Base-by-base conservation (phyloP, 2,888 invertebrate genomes). In the Fragum sueziense region DNA sequence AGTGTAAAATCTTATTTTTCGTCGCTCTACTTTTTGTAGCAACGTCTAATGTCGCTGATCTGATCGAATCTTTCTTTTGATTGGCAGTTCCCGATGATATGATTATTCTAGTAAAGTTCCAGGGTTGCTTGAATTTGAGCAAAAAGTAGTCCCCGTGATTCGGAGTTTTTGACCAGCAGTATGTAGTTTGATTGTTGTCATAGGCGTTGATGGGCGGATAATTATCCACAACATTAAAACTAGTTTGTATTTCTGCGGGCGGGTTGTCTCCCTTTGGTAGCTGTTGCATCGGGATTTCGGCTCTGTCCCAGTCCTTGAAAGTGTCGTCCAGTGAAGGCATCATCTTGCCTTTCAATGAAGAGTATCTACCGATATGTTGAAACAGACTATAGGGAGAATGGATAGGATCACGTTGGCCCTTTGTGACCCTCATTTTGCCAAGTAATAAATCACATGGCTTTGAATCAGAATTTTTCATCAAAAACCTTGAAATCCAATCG, bases 121-220 rank as follows among this genome's bases (percentile, higher is more conserved):
- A 70, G 20, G 86, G 79, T 1, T 54, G 57, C 22, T 83, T 22
- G 68, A 88, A 89, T 3, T 80, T 65, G 7, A 89, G 47, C 0
- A 69, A 67, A 27, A 85, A 82, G 68, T 82, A 79, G 22, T 82
- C 78, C 9, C 76, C 79, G 7, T 47, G 41, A 25, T 59, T 73
- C 14, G 82, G 80, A 11, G 61, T 74, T 27, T 73, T 80, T 11
- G 84, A 81, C 86, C 87, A 87, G 62, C 85, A 88, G 33, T 75
- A 82, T 17, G 67, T 61, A 0, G 54, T 52, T 1, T 37, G 25
- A 31, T 79, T 70, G 2, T 65, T 54, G 65, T 79, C 76, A 74
- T 93, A 93, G 6, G 92, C 92, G 14, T 90, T 86, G 29, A 90
- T 86, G 31, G 88, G 87, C 80, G 91, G 90, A 51, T 89, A 80